Evolutionary conservation across 2,113 vertebrate species (phyloP).

Genomic region (Peromyscus californicus): DNA sequence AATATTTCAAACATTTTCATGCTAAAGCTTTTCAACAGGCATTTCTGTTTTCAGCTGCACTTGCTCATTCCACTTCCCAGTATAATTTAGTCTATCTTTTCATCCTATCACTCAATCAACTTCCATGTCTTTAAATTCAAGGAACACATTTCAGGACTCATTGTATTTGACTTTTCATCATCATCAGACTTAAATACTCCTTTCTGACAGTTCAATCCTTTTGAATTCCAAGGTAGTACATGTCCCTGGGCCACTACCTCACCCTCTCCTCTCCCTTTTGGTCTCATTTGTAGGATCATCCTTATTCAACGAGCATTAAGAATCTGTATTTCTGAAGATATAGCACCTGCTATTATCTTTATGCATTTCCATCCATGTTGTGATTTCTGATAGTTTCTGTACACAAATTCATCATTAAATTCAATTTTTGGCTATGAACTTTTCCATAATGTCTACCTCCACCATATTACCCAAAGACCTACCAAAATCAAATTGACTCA

Average conservation of each 20-base stretch:
- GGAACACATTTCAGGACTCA: constrained; percentile 2
- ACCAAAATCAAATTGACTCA: neutral
- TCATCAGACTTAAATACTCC: constrained; percentile 26
- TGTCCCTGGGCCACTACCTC: neutral
- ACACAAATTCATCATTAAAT: neutral
- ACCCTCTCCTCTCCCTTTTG: neutral
- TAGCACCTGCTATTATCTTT: neutral
- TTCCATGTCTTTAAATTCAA: neutral
- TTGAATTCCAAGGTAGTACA: neutral
- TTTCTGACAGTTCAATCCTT: neutral
- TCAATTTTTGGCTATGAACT: neutral
- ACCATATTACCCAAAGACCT: neutral
- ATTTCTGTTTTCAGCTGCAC: constrained; percentile 18
- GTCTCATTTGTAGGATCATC: neutral
- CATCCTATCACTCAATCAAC: constrained; percentile 2
- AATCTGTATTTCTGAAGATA: constrained; percentile 4
- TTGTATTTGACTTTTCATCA: constrained; percentile 33
- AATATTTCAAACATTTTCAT: neutral
- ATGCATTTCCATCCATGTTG: neutral
- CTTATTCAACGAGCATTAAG: neutral
- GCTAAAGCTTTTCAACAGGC: neutral
- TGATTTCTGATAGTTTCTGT: constrained; percentile 2
- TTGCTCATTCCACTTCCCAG: neutral
- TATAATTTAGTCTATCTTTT: constrained; percentile 4
- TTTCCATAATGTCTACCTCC: neutral